Evolutionary conservation across 2,888 invertebrate species (phyloP).

Genomic region (Drosophila multiciliata): DNA sequence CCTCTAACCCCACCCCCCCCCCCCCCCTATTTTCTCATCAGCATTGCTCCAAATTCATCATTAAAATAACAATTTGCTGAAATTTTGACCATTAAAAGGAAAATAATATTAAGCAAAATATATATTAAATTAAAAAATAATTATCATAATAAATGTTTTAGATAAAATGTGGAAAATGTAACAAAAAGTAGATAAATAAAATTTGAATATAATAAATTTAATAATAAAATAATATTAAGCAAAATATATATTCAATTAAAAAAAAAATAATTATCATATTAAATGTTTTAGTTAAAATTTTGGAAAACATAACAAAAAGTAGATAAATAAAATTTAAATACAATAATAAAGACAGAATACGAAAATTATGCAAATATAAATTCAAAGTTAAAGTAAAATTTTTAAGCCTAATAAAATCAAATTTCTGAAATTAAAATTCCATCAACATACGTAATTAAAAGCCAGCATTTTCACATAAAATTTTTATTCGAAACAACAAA

Average conservation of each 20-base stretch:
- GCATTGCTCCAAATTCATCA: slow-evolving; percentile 15
- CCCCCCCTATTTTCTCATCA: slow-evolving; percentile 2
- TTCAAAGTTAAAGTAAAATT: neutral
- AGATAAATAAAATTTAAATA: neutral
- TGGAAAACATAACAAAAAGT: neutral
- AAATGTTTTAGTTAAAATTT: neutral
- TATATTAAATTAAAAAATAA: neutral
- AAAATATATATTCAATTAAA: neutral
- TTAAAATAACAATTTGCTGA: slow-evolving; percentile 24
- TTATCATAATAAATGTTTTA: no score
- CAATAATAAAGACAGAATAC: neutral
- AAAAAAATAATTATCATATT: neutral
- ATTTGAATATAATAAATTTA: neutral
- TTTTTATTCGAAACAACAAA: neutral
- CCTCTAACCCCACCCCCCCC: neutral
- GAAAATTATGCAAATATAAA: neutral
- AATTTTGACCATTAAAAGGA: slow-evolving; percentile 16
- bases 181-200: no score
- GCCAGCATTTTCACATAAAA: neutral
- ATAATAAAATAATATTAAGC: neutral
- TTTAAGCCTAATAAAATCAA: neutral
- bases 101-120: neutral
- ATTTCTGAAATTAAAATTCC: neutral
- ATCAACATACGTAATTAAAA: neutral
- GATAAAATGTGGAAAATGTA: no score